These are phyloP conservation scores for Polypedilum vanderplanki DNA, from an alignment of 1,140 invertebrate genomes.

Conservation along the genomic window DNA sequence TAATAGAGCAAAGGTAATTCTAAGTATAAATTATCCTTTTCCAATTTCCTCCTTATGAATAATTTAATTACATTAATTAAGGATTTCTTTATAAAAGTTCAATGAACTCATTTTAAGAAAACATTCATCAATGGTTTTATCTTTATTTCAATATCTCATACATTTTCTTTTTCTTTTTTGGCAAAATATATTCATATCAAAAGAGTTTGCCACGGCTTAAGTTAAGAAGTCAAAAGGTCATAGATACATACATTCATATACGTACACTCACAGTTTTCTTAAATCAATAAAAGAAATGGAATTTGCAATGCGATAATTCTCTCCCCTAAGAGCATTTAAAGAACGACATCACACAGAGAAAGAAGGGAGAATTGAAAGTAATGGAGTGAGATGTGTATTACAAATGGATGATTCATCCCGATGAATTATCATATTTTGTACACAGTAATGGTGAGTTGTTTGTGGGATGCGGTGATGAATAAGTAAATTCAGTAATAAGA, in stretches of 20 bases:
- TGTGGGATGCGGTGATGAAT: slow-evolving; percentile 2
- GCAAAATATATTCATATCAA: not conserved
- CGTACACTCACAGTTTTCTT: too few species aligned
- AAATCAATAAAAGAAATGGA: not conserved
- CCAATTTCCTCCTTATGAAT: too few species aligned
- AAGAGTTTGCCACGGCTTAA: not conserved
- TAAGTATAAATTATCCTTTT: too few species aligned
- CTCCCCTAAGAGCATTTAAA: not conserved
- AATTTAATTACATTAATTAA: too few species aligned
- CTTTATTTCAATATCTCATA: too few species aligned
- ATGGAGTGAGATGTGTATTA: not conserved
- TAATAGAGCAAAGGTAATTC: too few species aligned
- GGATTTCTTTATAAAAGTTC: too few species aligned
- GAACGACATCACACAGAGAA: not conserved
- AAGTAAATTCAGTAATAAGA: slow-evolving; percentile 9
- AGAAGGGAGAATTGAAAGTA: not conserved
- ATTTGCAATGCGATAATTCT: slow-evolving; percentile 12
- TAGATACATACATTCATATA: not conserved
- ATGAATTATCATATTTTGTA: not conserved
- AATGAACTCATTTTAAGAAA: too few species aligned
- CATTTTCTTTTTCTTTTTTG: too few species aligned
- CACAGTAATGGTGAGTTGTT: not conserved
- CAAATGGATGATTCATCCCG: not conserved
- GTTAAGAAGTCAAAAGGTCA: not conserved
- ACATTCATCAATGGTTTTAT: too few species aligned